These are phyloP conservation scores for Dysmachus trigonus DNA, from an alignment of 2,888 invertebrate species.

Conservation along the genomic window DNA sequence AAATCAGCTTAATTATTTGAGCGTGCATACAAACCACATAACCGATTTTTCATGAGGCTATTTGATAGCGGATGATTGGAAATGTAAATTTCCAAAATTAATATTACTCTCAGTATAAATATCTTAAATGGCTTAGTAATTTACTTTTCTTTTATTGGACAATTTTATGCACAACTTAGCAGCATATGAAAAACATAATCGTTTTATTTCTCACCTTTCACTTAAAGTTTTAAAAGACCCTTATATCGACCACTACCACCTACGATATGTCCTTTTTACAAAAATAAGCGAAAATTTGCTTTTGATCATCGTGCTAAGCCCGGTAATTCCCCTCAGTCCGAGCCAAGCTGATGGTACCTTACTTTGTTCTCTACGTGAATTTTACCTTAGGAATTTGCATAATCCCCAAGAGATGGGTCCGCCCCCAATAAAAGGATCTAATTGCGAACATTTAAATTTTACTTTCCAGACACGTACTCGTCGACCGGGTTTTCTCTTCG, in stretches of 20 bases:
- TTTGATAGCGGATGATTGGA: too few species aligned
- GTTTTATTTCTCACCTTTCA: background rate
- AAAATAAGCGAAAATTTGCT: background rate
- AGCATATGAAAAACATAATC: background rate
- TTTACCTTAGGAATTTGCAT: conserved; percentile 2
- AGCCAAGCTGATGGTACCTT: background rate
- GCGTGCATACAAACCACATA: too few species aligned
- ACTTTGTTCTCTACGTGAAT: background rate
- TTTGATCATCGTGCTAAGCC: conserved; percentile 5
- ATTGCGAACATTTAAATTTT: conserved; percentile 29
- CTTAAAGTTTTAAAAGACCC: background rate
- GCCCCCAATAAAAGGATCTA: conserved; percentile 11
- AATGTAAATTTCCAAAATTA: too few species aligned
- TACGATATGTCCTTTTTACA: background rate
- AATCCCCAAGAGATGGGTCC: background rate
- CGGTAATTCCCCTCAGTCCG: background rate
- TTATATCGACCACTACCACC: background rate
- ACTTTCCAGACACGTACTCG: conserved; percentile 17
- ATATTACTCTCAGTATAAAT: too few species aligned
- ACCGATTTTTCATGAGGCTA: too few species aligned
- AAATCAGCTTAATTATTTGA: too few species aligned
- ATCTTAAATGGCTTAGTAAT: too few species aligned
- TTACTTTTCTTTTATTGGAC: too few species aligned
- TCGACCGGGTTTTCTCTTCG: background rate
- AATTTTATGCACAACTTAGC: too few species aligned